Evolutionary conservation across 2,888 invertebrate species (phyloP).

Genomic region (Volucella zonaria): DNA sequence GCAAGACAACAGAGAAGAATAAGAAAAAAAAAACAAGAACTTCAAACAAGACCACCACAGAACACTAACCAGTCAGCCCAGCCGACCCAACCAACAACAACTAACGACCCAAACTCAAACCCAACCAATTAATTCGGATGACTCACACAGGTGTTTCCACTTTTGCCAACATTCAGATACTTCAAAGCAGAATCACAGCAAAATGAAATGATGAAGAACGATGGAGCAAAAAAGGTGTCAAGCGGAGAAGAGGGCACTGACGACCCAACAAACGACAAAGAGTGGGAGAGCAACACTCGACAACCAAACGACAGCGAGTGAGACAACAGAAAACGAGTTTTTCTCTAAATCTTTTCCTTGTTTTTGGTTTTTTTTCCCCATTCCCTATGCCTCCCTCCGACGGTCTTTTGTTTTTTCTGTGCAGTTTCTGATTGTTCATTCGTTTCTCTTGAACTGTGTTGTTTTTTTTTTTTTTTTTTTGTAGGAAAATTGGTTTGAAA

Average conservation of each 20-base stretch:
- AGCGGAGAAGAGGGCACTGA: not conserved
- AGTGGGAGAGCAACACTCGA: conserved; percentile 38
- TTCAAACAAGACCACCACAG: conserved; percentile 40
- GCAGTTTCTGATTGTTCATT: conserved; percentile 39
- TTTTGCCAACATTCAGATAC: conserved; percentile 73
- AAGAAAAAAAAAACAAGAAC: not conserved
- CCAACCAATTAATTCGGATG: conserved; percentile 69
- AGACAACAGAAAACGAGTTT: conserved; percentile 64
- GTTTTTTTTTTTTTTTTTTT: conserved; percentile 41
- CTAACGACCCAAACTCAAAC: conserved; percentile 37
- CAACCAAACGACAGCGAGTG: conserved; percentile 40
- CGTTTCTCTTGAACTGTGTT: conserved; percentile 39
- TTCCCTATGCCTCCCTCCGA: conserved; percentile 4
- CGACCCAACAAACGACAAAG: not conserved
- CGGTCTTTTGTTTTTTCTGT: conserved; percentile 24
- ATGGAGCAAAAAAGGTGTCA: conserved; percentile 41
- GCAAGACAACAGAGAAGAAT: conserved; percentile 3
- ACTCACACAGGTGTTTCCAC: conserved; percentile 74
- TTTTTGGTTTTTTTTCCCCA: conserved; percentile 57
- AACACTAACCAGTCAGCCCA: conserved; percentile 29
- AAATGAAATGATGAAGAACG: conserved; percentile 38
- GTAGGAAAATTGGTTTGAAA: conserved; percentile 31
- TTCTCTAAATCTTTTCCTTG: conserved; percentile 67
- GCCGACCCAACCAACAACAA: conserved; percentile 28
- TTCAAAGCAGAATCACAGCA: conserved; percentile 67